Evolutionary conservation across 2,797 vertebrate species (phyloP), one percentile per base, ranked within the genome.

Genomic region (Fratercula arctica): DNA sequence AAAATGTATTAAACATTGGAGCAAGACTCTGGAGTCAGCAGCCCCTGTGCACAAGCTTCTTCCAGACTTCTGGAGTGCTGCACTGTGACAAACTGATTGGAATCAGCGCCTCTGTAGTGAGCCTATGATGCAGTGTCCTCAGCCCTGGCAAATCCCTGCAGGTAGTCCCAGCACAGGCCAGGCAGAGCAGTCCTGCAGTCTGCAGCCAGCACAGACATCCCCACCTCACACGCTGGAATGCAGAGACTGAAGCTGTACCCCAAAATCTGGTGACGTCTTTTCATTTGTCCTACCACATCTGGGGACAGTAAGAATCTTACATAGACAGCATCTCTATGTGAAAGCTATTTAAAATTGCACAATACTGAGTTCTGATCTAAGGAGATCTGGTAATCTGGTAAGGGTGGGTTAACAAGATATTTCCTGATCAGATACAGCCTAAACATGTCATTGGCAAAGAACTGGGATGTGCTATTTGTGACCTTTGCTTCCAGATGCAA

Each of bases 401-500:
- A 73, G 53, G 13, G 29, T 57, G 59, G 28, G 54, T 54, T 85
- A 92, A 76, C 11, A 57, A 63, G 63, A 29, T 4, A 6, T 66
- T 56, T 82, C 56, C 29, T 86, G 46, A 74, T 43, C 74, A 81
- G 73, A 63, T 31, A 73, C 26, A 59, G 41, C 51, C 43, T 68
- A 76, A 89, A 76, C 0, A 0, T 70, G 26, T 78, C 35, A 43
- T 21, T 85, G 63, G 60, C 87, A 85, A 87, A 91, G 70, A 72
- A 37, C 39, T 39, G 51, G 19, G 21, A 12, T 45, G 48, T 56
- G 63, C 33, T 77, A 21, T 91, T 93, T 85, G 74, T 90, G 80
- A 95, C 85, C 85, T 91, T 91, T 68, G 45, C 54, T 90, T 95
- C 81, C 83, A 94, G 86, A 93, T 28, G 45, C 74, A 83, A 48